These are phyloP conservation scores for Bombus soroeensis DNA, from an alignment of 1,140 invertebrate genomes.

Conservation along the genomic window DNA sequence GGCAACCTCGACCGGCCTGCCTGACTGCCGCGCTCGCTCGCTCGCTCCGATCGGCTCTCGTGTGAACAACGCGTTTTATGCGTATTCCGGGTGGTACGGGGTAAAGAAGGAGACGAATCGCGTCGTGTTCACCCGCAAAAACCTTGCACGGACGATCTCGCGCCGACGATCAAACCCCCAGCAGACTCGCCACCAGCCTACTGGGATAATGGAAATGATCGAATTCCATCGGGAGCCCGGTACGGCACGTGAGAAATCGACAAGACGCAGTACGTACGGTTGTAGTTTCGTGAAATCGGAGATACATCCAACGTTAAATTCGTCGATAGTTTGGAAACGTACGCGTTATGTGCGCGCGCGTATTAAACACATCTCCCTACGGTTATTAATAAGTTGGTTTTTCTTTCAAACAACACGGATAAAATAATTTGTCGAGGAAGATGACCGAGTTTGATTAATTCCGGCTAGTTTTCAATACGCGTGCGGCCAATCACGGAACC, in stretches of 20 bases:
- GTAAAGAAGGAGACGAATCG: conserved; percentile 1
- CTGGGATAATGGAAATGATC: conserved; percentile 13
- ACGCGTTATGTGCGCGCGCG: accelerated
- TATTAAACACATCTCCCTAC: no score
- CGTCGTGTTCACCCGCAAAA: conserved; percentile 11
- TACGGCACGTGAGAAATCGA: not conserved
- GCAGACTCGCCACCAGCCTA: not conserved
- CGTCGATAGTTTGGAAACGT: no score
- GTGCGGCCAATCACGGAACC: conserved; percentile 38
- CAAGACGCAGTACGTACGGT: no score
- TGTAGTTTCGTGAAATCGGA: no score
- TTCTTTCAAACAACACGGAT: no score
- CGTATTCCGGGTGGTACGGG: conserved; percentile 46
- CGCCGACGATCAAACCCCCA: not conserved
- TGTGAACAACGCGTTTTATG: conserved; percentile 59
- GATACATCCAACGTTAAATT: no score
- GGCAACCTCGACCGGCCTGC: not conserved
- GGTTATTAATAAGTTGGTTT: no score
- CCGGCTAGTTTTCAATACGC: conserved; percentile 24
- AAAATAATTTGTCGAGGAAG: not conserved
- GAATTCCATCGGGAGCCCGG: conserved; percentile 1
- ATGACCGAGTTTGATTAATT: conserved; percentile 12
- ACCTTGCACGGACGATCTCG: not conserved
- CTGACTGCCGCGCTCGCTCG: not conserved
- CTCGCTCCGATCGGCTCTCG: conserved; percentile 12